Percentiles rank a stretch among this genome's conserved stretches.
Conservation (phyloP, 2,888 invertebrate genomes). For the Trachelus iudaicus region DNA sequence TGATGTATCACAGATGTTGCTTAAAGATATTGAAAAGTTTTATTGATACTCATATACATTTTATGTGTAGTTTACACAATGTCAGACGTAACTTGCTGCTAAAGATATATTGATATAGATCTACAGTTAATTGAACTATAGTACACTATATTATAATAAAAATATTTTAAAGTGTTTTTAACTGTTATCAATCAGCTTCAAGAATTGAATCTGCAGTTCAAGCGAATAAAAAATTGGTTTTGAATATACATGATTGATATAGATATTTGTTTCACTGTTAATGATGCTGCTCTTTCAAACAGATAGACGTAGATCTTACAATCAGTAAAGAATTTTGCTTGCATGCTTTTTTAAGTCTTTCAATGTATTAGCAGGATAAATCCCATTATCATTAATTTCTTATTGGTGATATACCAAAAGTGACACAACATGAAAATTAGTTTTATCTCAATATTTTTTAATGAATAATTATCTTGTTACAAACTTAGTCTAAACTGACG, state of each 20-base stretch:
- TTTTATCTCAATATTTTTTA: neutral
- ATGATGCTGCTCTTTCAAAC: neutral
- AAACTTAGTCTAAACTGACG: neutral
- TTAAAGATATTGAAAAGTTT: neutral
- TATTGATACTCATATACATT: neutral
- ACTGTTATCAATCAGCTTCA: neutral
- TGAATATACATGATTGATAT: neutral
- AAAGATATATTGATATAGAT: neutral
- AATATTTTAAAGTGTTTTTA: neutral
- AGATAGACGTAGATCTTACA: neutral
- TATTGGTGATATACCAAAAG: neutral
- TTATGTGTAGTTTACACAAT: neutral
- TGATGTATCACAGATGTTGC: neutral
- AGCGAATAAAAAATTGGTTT: neutral
- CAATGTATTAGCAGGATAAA: neutral
- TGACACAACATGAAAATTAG: neutral
- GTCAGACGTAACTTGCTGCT: neutral
- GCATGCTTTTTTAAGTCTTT: too few species aligned
- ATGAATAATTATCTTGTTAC: neutral
- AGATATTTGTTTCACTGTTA: neutral
- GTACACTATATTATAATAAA: neutral
- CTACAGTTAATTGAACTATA: neutral
- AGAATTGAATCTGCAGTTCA: neutral
- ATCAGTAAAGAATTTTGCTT: too few species aligned
- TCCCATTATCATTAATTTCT: neutral